Percentiles rank a stretch among this genome's conserved stretches.
Conservation (phyloP, 2,888 invertebrate genomes). For the Lumbricus terrestris region DNA sequence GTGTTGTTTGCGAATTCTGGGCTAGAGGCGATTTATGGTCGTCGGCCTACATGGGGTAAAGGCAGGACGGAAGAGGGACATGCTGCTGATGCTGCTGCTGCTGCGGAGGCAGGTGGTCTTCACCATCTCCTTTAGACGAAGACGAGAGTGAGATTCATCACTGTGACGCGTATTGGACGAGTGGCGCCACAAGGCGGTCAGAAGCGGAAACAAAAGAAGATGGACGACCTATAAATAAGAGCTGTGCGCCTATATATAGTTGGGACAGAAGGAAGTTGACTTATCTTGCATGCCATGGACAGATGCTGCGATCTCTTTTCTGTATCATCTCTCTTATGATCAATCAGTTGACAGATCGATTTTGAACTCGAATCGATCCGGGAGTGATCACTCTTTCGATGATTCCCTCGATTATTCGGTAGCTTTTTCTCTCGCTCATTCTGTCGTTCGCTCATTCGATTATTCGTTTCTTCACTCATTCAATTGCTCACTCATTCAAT, state of each 20-base stretch:
- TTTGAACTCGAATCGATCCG: not conserved
- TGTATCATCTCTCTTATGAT: not conserved
- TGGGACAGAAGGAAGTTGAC: not conserved
- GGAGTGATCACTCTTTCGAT: not conserved
- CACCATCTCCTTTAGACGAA: not conserved
- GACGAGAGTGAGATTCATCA: not conserved
- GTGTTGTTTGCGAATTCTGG: too few species aligned
- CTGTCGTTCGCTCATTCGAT: not conserved
- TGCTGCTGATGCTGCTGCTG: not conserved
- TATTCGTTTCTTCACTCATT: not conserved
- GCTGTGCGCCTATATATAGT: not conserved
- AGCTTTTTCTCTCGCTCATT: not conserved
- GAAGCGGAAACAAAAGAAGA: not conserved
- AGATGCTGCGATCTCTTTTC: too few species aligned
- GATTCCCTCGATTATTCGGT: not conserved
- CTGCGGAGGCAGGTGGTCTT: not conserved
- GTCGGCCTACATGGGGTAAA: not conserved
- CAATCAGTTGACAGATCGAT: not conserved
- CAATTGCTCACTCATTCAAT: not conserved
- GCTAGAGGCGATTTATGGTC: not conserved
- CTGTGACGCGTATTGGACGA: not conserved
- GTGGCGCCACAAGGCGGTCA: too few species aligned
- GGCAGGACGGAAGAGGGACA: not conserved
- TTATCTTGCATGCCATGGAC: not conserved
- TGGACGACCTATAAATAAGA: not conserved